phyloP scores from a whole-genome alignment of 2,888 invertebrate species.

The Leucophenga montana region DNA sequence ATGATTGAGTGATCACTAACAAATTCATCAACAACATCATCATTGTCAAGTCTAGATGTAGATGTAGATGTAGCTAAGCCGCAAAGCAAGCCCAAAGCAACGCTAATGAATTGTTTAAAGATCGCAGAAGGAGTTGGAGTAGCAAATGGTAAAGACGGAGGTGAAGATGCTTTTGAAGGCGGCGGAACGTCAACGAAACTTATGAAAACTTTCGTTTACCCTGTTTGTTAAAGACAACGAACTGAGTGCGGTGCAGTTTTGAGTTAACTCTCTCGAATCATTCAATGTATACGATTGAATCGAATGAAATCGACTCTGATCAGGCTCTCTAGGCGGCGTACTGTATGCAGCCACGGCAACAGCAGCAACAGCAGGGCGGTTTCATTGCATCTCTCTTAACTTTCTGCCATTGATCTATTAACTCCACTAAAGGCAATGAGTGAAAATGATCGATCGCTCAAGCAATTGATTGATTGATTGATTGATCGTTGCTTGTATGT shows the following conservation, averaged over 20 bases:
- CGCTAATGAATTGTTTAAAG: conserved; percentile 62
- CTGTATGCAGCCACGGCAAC: background rate
- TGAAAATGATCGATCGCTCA: conserved; percentile 64
- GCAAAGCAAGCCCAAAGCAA: conserved; percentile 43
- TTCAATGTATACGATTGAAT: background rate
- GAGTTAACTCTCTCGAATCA: background rate
- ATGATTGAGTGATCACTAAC: background rate
- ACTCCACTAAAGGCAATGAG: conserved; percentile 41
- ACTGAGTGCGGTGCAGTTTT: background rate
- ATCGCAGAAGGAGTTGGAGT: conserved; percentile 27
- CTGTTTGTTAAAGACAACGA: background rate
- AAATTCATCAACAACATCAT: background rate
- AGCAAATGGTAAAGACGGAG: no score
- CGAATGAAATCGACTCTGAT: background rate
- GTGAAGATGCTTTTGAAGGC: no score
- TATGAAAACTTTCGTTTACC: conserved; percentile 63
- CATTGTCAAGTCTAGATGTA: no score
- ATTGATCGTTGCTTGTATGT: background rate
- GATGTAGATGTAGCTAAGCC: no score
- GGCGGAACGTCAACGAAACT: conserved; percentile 52
- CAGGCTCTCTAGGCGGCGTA: background rate
- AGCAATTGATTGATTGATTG: conserved; percentile 11
- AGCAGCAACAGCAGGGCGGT: conserved; percentile 1
- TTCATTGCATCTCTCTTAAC: background rate
- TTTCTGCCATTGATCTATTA: conserved; percentile 12